Base-by-base conservation (phyloP, 1,140 invertebrate species). In the Anadara kagoshimensis region DNA sequence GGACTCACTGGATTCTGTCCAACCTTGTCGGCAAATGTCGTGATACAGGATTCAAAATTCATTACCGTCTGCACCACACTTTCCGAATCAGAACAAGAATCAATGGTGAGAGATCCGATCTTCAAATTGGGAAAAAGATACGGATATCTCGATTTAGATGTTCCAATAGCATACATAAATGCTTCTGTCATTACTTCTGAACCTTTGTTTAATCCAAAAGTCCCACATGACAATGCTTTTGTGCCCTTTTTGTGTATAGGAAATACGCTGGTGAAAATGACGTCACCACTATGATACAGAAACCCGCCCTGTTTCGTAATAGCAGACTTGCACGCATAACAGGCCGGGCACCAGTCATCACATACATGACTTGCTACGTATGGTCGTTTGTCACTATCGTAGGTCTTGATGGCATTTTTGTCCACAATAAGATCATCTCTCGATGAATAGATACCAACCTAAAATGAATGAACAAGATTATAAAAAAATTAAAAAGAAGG, bases 251-350 rank as follows among this genome's bases (percentile, higher is more conserved):
- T 91, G 81, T 94, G 94, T 3, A 95, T 92, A 1, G 94, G 94
- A 86, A 95, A 94, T 2, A 95, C 81, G 0, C 94, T 94, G 0
- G 93, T 93, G 0, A 95, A 82, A 12, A 94, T 91, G 44, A 95
- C 91, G 78, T 95, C 93, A 2, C 94, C 94, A 43, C 78, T 76
- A 3, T 76, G 63, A 61, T 76, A 84, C 16, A 79, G 26, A 54
- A 66, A 54, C 8, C 73, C 63, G 24, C 4, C 29, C 0, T 18
- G 51, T 26, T 45, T 45, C 26, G n/a, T 24, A 36, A 20, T 18
- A 47, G 36, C 14, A 47, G 63, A 18, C 47, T 22, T 41, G 61
- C 67, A 76, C n/a, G 49, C 26, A 14, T 69, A 20, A 54, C 80
- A 83, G 10, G 43, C 49, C 12, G 80, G 69, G 69, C 77, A 82